Evolutionary conservation across 2,888 invertebrate species (phyloP).

Genomic region (Maniola hyperantus): DNA sequence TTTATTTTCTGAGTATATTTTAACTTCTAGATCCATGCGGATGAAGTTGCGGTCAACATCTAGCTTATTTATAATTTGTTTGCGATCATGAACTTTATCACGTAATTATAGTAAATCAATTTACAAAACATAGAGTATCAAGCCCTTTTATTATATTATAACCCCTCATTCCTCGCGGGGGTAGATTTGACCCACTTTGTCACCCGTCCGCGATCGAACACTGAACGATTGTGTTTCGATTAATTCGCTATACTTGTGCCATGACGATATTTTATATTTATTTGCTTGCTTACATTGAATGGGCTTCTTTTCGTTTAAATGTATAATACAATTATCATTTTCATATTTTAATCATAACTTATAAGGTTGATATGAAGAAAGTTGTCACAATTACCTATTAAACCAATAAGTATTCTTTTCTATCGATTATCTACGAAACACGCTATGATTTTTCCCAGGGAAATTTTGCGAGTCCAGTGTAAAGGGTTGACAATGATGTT

Average conservation of each 20-base stretch:
- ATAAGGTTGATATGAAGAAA: no score
- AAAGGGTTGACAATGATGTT: no score
- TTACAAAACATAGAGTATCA: background rate
- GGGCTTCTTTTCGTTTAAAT: slow-evolving; percentile 25
- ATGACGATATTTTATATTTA: slow-evolving; percentile 58
- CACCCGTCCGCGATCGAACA: slow-evolving; percentile 34
- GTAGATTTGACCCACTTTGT: slow-evolving; percentile 32
- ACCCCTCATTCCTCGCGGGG: slow-evolving; percentile 9
- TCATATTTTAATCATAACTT: background rate
- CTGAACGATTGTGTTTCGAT: slow-evolving; percentile 56
- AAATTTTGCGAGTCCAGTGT: no score
- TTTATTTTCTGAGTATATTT: no score
- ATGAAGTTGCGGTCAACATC: no score
- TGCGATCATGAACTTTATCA: background rate
- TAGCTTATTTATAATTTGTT: background rate
- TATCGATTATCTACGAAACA: no score
- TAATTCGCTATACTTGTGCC: slow-evolving; percentile 68
- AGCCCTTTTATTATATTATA: background rate
- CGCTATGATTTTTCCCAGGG: no score
- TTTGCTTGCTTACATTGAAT: slow-evolving; percentile 43
- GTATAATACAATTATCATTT: background rate
- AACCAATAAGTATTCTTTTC: no score
- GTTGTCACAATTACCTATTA: no score
- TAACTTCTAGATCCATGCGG: no score
- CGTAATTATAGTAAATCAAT: background rate